Evolutionary conservation across 2,888 invertebrate genomes (phyloP).

Genomic region (Coenonympha glycerion): DNA sequence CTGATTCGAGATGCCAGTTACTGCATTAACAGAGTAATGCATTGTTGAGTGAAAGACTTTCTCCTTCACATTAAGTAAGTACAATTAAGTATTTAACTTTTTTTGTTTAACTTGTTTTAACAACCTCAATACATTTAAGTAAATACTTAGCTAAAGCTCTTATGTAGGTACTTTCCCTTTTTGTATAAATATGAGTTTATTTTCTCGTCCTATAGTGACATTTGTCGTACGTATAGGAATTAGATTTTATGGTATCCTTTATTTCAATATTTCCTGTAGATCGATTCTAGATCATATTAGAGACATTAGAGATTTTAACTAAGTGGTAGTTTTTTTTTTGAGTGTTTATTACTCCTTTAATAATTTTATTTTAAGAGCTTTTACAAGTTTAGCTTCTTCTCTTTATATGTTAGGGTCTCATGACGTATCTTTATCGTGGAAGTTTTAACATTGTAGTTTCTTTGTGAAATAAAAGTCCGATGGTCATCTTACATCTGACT

Average conservation of each 20-base stretch:
- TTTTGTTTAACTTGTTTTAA: neutral
- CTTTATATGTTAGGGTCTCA: too few species aligned
- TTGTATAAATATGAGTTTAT: too few species aligned
- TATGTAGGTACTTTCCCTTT: neutral
- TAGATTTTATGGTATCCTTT: too few species aligned
- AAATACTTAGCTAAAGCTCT: neutral
- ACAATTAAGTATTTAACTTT: slow-evolving; percentile 2
- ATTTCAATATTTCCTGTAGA: too few species aligned
- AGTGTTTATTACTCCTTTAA: too few species aligned
- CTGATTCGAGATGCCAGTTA: neutral
- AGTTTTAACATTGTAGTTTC: neutral
- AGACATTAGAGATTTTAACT: too few species aligned
- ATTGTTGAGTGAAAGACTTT: slow-evolving; percentile 5
- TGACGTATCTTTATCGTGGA: neutral
- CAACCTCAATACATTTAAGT: neutral
- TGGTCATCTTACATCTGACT: slow-evolving; percentile 18
- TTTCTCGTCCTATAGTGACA: too few species aligned
- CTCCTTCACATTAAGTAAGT: neutral
- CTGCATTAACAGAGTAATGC: neutral
- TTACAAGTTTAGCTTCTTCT: too few species aligned
- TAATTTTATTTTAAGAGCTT: too few species aligned
- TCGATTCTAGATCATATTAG: too few species aligned
- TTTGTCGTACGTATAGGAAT: too few species aligned
- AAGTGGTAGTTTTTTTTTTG: too few species aligned
- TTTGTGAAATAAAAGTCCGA: slow-evolving; percentile 1